These are phyloP conservation scores for Drosophila multiciliata DNA, from an alignment of 2,888 invertebrate species.

Conservation along the genomic window DNA sequence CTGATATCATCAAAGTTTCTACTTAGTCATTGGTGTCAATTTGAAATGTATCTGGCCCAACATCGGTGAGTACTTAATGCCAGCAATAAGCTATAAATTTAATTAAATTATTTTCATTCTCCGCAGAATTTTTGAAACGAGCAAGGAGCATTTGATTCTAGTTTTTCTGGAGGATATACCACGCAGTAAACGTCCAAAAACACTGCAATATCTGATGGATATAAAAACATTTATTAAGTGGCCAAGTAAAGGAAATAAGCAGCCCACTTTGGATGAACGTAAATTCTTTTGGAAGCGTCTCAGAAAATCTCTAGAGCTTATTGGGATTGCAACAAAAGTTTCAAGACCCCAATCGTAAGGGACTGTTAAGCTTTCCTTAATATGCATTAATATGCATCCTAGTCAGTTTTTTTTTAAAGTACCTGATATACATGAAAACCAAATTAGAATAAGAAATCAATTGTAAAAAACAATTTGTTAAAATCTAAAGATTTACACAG, in stretches of 20 bases:
- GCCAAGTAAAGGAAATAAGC: constrained; percentile 84
- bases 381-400: constrained; percentile 37
- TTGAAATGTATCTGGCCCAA: constrained; percentile 90
- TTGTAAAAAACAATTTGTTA: not conserved
- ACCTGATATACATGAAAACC: constrained; percentile 59
- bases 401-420: constrained; percentile 62
- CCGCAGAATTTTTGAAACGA: constrained; percentile 87
- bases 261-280: constrained; percentile 76
- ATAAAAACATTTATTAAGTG: constrained; percentile 90
- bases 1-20: constrained; percentile 88
- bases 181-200: constrained; percentile 87
- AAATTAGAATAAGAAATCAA: not conserved
- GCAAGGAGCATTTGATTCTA: constrained; percentile 88
- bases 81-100: not conserved
- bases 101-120: not conserved
- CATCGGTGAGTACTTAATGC: constrained; percentile 85
- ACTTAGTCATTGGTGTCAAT: constrained; percentile 90
- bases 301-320: constrained; percentile 75
- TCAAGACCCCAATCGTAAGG: constrained; percentile 30
- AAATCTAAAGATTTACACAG: not conserved
- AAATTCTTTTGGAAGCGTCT: constrained; percentile 84
- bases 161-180: constrained; percentile 89
- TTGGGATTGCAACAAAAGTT: constrained; percentile 61
- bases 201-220: constrained; percentile 88
- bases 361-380: not conserved